Base-by-base conservation (phyloP, 2,797 vertebrate species). In the Agapornis canus region DNA sequence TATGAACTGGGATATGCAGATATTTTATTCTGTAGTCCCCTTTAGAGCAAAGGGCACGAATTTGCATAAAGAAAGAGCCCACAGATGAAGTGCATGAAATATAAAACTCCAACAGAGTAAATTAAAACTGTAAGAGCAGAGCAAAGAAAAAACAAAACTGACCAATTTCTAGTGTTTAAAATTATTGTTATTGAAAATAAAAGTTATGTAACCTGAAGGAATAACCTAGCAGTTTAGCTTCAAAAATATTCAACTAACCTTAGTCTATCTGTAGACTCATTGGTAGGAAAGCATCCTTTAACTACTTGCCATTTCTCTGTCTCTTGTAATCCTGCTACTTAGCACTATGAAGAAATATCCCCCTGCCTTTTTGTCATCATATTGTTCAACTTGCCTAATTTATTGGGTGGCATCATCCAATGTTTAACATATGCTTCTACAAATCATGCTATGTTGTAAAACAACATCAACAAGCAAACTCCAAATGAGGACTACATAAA, bases 181-280 rank as follows among this genome's bases (percentile, higher is more conserved):
- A 87, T 64, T 26, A 80, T 11, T 79, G 52, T 47, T 90, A 66
- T 7, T 56, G 42, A 93, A 91, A 97, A 64, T 72, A 86, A 93
- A 48, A 92, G 80, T n/a, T 78, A 71, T 0, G 2, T 15, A 60
- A 60, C 37, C 27, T 85, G 48, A 86, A 87, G 47, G 57, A 88
- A 86, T 73, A 95, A 96, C 12, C 7, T 13, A 85, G 29, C 21
- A 87, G 32, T 72, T 89, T 73, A 82, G 83, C 35, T 69, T 83
- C 78, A 72, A 95, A 92, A 82, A 82, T 35, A 63, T 81, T 47
- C 37, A 65, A 17, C 25, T 75, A 76, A 52, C 76, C 84, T 81
- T 42, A 71, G 21, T 32, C 20, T 11, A 23, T 37, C 47, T 91
- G 32, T 77, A 91, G 94, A 89, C 37, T 40, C 20, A 42, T 9